Conservation (phyloP, 1,140 invertebrate species). For the Bradysia coprophila region DNA sequence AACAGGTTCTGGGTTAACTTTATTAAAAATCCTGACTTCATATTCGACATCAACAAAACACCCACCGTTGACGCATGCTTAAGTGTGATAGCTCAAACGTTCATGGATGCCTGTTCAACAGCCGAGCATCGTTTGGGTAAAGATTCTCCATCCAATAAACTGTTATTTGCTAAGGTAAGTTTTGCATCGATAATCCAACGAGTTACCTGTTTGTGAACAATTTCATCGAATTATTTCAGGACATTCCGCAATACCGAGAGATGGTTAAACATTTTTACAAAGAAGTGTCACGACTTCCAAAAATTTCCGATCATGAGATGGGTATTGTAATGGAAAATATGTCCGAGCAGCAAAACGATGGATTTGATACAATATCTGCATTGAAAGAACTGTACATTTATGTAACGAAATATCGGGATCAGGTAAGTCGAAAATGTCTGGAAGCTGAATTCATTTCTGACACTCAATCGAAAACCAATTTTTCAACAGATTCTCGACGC, state of each 20-base stretch:
- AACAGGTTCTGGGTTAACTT: slow-evolving; percentile 96
- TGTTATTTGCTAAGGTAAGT: slow-evolving; percentile 71
- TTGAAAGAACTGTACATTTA: slow-evolving; percentile 89
- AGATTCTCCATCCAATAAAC: slow-evolving; percentile 88
- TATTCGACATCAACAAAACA: slow-evolving; percentile 91
- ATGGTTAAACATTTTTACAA: slow-evolving; percentile 77
- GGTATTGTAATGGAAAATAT: slow-evolving; percentile 81
- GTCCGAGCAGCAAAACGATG: slow-evolving; percentile 66
- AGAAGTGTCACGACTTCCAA: slow-evolving; percentile 64
- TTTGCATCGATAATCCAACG: no score
- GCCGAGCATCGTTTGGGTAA: slow-evolving; percentile 77
- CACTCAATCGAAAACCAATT: no score
- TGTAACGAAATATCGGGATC: slow-evolving; percentile 81
- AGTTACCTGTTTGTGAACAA: no score
- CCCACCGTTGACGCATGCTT: slow-evolving; percentile 79
- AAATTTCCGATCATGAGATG: slow-evolving; percentile 84
- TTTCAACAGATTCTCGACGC: slow-evolving; percentile 52
- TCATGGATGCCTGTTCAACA: slow-evolving; percentile 89
- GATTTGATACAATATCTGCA: slow-evolving; percentile 73
- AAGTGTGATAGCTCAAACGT: slow-evolving; percentile 88
- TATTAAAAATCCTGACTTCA: slow-evolving; percentile 92
- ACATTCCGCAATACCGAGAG: slow-evolving; percentile 74
- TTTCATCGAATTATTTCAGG: no score
- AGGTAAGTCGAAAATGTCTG: slow-evolving; percentile 36
- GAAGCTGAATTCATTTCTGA: no score